Percentiles rank a stretch among this genome's conserved stretches.
These are phyloP conservation scores for Nymphalis urticae DNA, from an alignment of 2,888 invertebrate species.

Conservation along the genomic window DNA sequence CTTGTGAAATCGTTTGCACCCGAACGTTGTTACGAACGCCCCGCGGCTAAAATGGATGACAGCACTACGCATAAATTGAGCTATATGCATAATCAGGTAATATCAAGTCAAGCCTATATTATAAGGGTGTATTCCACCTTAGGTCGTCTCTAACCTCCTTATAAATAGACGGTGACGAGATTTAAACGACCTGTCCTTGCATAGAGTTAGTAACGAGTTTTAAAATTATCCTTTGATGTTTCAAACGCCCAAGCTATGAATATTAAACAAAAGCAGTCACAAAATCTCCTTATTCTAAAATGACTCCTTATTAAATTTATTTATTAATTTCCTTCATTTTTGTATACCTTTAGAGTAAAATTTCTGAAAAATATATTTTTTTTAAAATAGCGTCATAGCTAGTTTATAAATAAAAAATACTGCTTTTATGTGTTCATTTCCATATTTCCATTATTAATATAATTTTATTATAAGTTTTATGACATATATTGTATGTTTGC, in stretches of 20 bases:
- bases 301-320: no score
- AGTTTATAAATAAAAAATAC: no score
- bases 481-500: no score
- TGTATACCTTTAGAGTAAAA: no score
- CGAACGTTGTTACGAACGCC: conserved; percentile 71
- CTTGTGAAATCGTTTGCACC: conserved; percentile 74
- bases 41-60: conserved; percentile 77
- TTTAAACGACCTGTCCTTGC: background rate
- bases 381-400: no score
- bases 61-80: conserved; percentile 81
- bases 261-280: background rate
- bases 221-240: background rate
- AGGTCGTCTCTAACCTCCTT: background rate
- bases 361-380: no score
- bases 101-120: background rate
- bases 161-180: background rate
- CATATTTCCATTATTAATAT: no score
- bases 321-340: no score
- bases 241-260: background rate
- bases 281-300: background rate
- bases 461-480: no score
- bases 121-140: background rate
- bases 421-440: no score
- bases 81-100: conserved; percentile 74
- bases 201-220: no score